Conservation (phyloP, 2,888 invertebrate species). For the Dicycla oo region DNA sequence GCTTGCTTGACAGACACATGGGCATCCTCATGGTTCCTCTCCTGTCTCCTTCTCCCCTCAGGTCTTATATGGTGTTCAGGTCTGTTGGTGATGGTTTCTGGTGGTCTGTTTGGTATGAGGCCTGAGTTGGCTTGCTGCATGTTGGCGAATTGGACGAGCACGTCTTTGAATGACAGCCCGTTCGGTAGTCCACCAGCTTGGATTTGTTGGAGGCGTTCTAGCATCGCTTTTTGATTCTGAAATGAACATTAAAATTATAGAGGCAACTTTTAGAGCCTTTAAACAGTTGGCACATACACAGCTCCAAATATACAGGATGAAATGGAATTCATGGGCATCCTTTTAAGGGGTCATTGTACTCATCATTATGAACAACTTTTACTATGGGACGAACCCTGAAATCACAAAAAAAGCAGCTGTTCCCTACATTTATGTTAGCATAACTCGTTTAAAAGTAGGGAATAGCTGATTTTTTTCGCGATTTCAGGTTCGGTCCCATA, state of each 20-base stretch:
- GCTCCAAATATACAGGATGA: neutral
- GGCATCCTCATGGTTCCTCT: constrained; percentile 75
- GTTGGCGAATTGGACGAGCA: constrained; percentile 93
- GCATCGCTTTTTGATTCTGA: constrained; percentile 87
- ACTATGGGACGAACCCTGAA: no score
- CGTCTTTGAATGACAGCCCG: constrained; percentile 92
- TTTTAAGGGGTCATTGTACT: no score
- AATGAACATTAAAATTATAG: constrained; percentile 52
- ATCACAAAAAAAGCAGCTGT: no score
- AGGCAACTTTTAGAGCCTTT: neutral
- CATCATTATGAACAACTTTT: no score
- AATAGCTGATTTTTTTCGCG: no score
- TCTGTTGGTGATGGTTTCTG: constrained; percentile 77
- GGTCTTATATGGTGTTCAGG: constrained; percentile 81
- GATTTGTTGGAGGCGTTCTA: constrained; percentile 85
- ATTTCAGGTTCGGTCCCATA: no score
- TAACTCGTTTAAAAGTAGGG: no score
- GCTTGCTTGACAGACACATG: constrained; percentile 76
- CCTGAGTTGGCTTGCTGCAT: constrained; percentile 85
- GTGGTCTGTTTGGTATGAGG: constrained; percentile 79
- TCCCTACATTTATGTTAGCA: no score
- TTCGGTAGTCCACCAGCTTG: constrained; percentile 87
- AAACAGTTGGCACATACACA: no score
- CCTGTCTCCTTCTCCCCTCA: constrained; percentile 73
- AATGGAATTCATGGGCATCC: no score